phyloP scores from a whole-genome alignment of 2,113 vertebrate species.

The Passer domesticus region DNA sequence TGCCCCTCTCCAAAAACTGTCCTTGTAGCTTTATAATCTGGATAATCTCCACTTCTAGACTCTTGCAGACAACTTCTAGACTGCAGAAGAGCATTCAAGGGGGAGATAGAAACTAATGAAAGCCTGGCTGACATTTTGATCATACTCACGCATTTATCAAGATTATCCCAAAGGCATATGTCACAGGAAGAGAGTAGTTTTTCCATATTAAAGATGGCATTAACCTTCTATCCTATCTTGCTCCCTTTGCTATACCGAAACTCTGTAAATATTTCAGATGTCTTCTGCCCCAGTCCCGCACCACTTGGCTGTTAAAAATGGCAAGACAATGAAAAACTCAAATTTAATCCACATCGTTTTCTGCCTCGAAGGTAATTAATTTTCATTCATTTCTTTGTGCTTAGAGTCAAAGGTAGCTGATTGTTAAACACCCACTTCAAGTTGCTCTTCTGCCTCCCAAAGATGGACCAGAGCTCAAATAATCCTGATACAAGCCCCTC shows the following conservation, averaged over 20 bases:
- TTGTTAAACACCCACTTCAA: background rate
- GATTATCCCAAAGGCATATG: conserved; percentile 76
- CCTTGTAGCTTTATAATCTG: background rate
- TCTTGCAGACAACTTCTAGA: conserved; percentile 39
- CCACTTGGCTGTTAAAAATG: background rate
- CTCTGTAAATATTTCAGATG: conserved; percentile 76
- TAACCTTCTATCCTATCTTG: conserved; percentile 74
- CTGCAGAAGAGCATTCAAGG: conserved; percentile 61
- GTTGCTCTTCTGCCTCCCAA: background rate
- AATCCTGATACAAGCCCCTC: background rate
- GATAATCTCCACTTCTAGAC: conserved; percentile 51
- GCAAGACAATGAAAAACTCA: conserved; percentile 44
- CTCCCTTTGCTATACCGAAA: conserved; percentile 72
- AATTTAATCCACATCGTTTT: background rate
- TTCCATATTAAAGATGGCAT: conserved; percentile 79
- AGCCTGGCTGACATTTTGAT: conserved; percentile 79
- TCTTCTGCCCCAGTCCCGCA: conserved; percentile 6
- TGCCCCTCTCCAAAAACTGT: conserved; percentile 35
- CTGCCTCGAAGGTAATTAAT: conserved; percentile 41
- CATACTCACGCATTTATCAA: conserved; percentile 74
- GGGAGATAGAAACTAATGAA: conserved; percentile 75
- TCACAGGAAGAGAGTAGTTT: conserved; percentile 75
- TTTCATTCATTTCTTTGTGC: background rate
- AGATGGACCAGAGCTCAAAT: background rate
- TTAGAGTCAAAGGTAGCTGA: background rate